Conservation (phyloP, 2,888 invertebrate genomes). For the Entomobrya proxima region DNA sequence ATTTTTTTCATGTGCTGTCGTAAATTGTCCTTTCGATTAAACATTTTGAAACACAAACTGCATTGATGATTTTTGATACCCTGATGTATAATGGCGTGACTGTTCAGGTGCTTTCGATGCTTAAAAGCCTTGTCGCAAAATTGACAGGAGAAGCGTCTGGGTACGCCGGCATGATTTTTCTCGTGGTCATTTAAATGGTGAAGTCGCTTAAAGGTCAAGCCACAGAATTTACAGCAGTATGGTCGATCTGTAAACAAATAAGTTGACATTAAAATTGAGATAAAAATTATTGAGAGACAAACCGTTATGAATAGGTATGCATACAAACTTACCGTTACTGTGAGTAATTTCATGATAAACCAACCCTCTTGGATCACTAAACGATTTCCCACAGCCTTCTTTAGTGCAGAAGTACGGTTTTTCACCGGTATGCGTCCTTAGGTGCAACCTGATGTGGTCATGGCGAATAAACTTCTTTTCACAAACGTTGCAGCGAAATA, state of each 20-base stretch:
- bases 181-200: constrained; percentile 67
- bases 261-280: background rate
- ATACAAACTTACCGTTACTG: constrained; percentile 39
- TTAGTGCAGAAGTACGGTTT: constrained; percentile 44
- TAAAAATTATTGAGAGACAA: background rate
- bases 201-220: constrained; percentile 56
- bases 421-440: constrained; percentile 49
- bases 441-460: constrained; percentile 40
- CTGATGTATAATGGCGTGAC: constrained; percentile 49
- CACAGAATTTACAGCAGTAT: constrained; percentile 61
- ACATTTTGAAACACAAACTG: constrained; percentile 43
- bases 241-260: constrained; percentile 34
- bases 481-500: constrained; percentile 43
- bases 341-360: constrained; percentile 61
- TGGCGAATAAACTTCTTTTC: constrained; percentile 28
- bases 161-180: constrained; percentile 50
- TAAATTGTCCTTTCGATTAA: constrained; percentile 65
- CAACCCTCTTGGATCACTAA: constrained; percentile 57
- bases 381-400: constrained; percentile 43
- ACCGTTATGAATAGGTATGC: background rate
- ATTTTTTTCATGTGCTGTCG: constrained; percentile 60
- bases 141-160: constrained; percentile 41
- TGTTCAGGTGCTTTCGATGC: constrained; percentile 59
- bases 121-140: constrained; percentile 61
- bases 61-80: constrained; percentile 50